Percentiles rank a stretch among this genome's conserved stretches.
phyloP scores from a whole-genome alignment of 2,888 invertebrate species.

The Chloroclystis v-ata region DNA sequence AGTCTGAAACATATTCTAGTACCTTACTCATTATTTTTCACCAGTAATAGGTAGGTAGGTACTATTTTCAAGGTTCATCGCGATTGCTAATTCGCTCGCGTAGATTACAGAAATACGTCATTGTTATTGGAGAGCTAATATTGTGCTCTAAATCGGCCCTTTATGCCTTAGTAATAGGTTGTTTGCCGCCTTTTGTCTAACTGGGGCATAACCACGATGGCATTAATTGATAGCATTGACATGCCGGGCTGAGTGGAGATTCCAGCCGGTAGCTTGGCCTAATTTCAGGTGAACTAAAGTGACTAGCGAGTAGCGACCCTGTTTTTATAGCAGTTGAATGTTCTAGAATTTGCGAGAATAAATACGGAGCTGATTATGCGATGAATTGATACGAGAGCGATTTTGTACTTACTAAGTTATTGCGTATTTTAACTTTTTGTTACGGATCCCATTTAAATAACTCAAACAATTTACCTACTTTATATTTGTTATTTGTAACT shows the following conservation, averaged over 20 bases:
- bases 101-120: conserved; percentile 16
- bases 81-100: not conserved
- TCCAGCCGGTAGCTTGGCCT: conserved; percentile 28
- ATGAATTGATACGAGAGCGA: too few relatives aligned
- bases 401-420: too few relatives aligned
- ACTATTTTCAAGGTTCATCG: not conserved
- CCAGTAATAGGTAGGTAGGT: too few relatives aligned
- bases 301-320: conserved; percentile 19
- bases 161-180: conserved; percentile 46
- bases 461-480: too few relatives aligned
- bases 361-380: not conserved
- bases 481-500: too few relatives aligned
- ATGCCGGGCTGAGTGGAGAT: conserved; percentile 42
- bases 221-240: conserved; percentile 68
- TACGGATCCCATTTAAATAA: too few relatives aligned
- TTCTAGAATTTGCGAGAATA: not conserved
- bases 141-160: conserved; percentile 40
- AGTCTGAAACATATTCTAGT: too few relatives aligned
- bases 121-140: conserved; percentile 39
- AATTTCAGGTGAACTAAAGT: conserved; percentile 30
- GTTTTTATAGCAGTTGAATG: conserved; percentile 13
- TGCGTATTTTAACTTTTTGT: too few relatives aligned
- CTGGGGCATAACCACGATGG: conserved; percentile 59
- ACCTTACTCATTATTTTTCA: too few relatives aligned
- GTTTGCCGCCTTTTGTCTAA: conserved; percentile 58